phyloP scores from a whole-genome alignment of 2,113 vertebrate species.

The Pachypanchax playfairii region DNA sequence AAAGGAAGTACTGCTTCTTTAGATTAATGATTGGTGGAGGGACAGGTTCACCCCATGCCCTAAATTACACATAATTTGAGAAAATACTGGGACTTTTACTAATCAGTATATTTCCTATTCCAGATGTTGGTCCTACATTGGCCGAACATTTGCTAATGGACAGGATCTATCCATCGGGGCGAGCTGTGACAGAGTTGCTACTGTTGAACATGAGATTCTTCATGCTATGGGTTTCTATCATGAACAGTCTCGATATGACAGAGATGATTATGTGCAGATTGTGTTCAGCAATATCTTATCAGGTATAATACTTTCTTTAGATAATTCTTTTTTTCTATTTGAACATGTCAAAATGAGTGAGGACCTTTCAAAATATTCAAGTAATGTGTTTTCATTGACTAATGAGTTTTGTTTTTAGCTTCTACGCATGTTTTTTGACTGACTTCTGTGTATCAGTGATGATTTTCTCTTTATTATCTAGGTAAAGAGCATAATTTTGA shows the following conservation, averaged over 20 bases:
- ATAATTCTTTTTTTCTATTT: background rate
- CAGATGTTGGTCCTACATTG: constrained; percentile 85
- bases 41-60: too few relatives aligned
- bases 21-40: too few relatives aligned
- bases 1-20: too few relatives aligned
- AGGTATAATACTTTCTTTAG: constrained; percentile 65
- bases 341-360: too few relatives aligned
- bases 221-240: constrained; percentile 88
- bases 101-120: background rate
- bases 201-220: constrained; percentile 85
- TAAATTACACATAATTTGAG: too few relatives aligned
- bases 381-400: too few relatives aligned
- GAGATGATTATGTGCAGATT: constrained; percentile 84
- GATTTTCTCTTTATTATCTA: constrained; percentile 1
- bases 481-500: constrained; percentile 1
- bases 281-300: constrained; percentile 75
- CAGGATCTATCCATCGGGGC: constrained; percentile 83
- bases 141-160: accelerated
- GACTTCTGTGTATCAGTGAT: constrained; percentile 25
- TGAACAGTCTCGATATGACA: constrained; percentile 84
- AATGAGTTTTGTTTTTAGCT: too few relatives aligned
- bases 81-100: too few relatives aligned
- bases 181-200: constrained; percentile 75
- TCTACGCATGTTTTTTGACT: background rate
- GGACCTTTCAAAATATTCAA: too few relatives aligned